Conservation (phyloP, 2,113 vertebrate species). For the Lathamus discolor region DNA sequence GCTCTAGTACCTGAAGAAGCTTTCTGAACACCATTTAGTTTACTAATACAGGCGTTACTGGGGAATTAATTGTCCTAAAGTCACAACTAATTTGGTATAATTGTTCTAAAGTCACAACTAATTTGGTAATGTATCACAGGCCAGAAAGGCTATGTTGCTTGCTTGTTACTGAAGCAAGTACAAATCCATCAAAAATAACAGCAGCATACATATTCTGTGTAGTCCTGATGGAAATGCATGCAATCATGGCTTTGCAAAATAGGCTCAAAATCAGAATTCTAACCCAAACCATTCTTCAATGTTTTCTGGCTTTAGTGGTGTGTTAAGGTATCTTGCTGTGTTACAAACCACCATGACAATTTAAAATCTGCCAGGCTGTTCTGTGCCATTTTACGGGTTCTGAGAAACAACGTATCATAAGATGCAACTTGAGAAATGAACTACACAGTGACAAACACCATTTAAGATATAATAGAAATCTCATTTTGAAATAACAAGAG, state of each 20-base stretch:
- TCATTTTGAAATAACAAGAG: not conserved
- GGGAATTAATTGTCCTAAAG: not conserved
- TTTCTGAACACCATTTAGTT: not conserved
- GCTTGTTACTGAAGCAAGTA: not conserved
- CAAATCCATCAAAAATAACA: not conserved
- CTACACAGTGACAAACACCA: not conserved
- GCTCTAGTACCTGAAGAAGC: not conserved
- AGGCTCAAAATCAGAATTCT: not conserved
- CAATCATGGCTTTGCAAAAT: not conserved
- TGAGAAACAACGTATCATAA: not conserved
- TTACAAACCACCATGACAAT: not conserved
- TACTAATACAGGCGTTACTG: not conserved
- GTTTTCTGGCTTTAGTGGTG: not conserved
- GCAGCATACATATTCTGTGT: not conserved
- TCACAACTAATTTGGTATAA: not conserved
- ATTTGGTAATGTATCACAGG: not conserved
- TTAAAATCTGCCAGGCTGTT: not conserved
- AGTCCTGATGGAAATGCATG: not conserved
- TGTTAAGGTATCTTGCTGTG: not conserved
- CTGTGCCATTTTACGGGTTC: not conserved
- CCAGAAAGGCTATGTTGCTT: not conserved
- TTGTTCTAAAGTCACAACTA: not conserved
- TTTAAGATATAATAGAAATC: not conserved
- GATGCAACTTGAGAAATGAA: not conserved
- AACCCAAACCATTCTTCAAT: not conserved